These are phyloP conservation scores for Ferrisia virgata DNA, from an alignment of 2,888 invertebrate genomes.

Conservation along the genomic window DNA sequence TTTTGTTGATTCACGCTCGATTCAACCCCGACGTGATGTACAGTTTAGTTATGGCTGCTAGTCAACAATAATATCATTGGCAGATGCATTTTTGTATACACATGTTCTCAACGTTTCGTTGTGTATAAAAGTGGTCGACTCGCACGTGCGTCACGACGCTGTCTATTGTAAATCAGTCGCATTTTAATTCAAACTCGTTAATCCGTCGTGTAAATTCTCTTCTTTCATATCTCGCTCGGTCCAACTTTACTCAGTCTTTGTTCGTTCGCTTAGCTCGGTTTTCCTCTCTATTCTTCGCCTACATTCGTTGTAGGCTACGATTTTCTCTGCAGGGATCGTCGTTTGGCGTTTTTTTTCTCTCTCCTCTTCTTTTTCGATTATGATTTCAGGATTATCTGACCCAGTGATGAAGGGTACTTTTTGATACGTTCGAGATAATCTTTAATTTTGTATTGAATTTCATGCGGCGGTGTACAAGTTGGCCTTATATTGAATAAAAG, in stretches of 20 bases:
- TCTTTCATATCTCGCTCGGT: background rate
- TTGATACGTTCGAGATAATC: no score
- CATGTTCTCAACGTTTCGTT: constrained; percentile 31
- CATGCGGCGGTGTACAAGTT: no score
- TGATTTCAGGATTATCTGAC: no score
- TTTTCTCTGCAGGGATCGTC: background rate
- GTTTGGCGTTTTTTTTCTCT: background rate
- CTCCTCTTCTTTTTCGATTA: background rate
- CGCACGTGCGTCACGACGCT: constrained; percentile 41
- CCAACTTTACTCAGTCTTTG: no score
- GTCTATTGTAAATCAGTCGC: constrained; percentile 32
- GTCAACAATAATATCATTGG: constrained; percentile 40
- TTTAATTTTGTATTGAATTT: no score
- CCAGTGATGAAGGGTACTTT: no score
- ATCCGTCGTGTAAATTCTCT: constrained; percentile 40
- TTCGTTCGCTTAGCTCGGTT: background rate
- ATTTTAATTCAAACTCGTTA: constrained; percentile 36
- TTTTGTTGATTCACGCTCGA: constrained; percentile 29
- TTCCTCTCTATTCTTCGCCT: no score
- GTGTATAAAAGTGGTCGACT: constrained; percentile 28
- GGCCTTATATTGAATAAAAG: no score
- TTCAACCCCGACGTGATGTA: background rate
- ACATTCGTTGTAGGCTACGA: no score
- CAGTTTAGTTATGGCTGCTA: constrained; percentile 33
- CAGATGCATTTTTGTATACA: constrained; percentile 40